Conservation (phyloP, 1,140 invertebrate genomes). For the Antheraea pernyi region DNA sequence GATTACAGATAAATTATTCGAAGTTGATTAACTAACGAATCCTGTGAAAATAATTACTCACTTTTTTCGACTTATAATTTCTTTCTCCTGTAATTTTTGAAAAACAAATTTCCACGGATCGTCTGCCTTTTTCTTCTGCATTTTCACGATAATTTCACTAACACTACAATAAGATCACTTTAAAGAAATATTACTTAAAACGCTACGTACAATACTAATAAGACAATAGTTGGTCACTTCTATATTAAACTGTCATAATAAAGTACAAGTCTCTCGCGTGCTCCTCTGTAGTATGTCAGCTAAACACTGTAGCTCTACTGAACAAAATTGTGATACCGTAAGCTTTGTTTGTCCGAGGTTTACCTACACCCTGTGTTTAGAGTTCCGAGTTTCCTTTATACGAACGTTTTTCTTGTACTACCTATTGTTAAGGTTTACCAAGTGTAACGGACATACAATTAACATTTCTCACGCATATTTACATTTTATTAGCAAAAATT, state of each 20-base stretch:
- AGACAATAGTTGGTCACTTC: background rate
- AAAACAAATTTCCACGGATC: slow-evolving; percentile 67
- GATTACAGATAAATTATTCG: too few species aligned
- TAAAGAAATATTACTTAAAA: background rate
- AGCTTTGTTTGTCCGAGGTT: slow-evolving; percentile 58
- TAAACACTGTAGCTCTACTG: slow-evolving; percentile 29
- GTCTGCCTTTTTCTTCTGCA: slow-evolving; percentile 37
- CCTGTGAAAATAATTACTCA: slow-evolving; percentile 33
- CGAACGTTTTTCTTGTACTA: slow-evolving; percentile 11
- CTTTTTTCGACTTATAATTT: slow-evolving; percentile 60
- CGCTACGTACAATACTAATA: background rate
- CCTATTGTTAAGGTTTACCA: slow-evolving; percentile 18
- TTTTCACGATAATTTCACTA: slow-evolving; percentile 23
- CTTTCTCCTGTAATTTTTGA: slow-evolving; percentile 59
- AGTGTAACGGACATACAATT: slow-evolving; percentile 7
- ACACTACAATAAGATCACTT: background rate
- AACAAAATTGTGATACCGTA: slow-evolving; percentile 30
- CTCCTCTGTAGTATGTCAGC: slow-evolving; percentile 34
- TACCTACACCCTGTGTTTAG: slow-evolving; percentile 65
- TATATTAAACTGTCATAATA: background rate
- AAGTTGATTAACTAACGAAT: background rate
- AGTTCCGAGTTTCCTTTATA: slow-evolving; percentile 38
- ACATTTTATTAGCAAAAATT: slow-evolving; percentile 2
- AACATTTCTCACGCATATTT: background rate
- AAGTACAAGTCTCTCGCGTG: background rate